These are phyloP conservation scores for Salticus scenicus DNA, from an alignment of 2,888 invertebrate genomes.

Conservation along the genomic window DNA sequence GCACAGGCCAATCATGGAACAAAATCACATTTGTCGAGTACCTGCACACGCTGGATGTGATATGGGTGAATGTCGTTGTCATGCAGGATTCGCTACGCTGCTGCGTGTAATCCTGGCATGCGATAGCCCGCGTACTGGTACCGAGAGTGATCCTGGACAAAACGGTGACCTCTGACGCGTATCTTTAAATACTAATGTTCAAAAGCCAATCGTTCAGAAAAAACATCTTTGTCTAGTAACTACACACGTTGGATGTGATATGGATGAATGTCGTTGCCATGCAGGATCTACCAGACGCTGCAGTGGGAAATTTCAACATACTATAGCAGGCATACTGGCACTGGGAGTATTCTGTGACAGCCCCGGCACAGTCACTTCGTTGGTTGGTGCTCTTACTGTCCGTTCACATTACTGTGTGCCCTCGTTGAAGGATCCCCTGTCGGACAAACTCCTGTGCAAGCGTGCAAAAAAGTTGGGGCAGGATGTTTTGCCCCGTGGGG, in stretches of 20 bases:
- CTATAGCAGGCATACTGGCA: not conserved
- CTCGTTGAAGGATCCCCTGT: not conserved
- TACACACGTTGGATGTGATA: slow-evolving; percentile 16
- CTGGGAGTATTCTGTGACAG: slow-evolving; percentile 7
- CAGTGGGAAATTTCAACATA: not conserved
- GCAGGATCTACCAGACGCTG: not conserved
- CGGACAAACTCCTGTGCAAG: slow-evolving; percentile 15
- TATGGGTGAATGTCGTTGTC: slow-evolving; percentile 11
- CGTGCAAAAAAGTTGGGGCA: slow-evolving; percentile 9
- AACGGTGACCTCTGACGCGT: slow-evolving; percentile 27
- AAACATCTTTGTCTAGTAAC: slow-evolving; percentile 10
- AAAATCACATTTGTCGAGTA: slow-evolving; percentile 8
- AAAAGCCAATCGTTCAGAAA: slow-evolving; percentile 7
- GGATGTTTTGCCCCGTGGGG: not conserved
- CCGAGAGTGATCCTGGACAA: slow-evolving; percentile 72
- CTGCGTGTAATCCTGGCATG: not conserved
- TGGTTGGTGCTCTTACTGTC: not conserved
- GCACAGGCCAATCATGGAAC: slow-evolving; percentile 9
- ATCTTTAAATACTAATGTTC: slow-evolving; percentile 1
- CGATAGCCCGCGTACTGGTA: not conserved
- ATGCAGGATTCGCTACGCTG: not conserved
- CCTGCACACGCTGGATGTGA: slow-evolving; percentile 16
- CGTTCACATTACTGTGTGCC: not conserved
- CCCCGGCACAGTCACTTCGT: slow-evolving; percentile 5
- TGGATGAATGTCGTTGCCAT: slow-evolving; percentile 4